Conservation (phyloP, 2,797 vertebrate genomes). For the Coregonus suidteri region DNA sequence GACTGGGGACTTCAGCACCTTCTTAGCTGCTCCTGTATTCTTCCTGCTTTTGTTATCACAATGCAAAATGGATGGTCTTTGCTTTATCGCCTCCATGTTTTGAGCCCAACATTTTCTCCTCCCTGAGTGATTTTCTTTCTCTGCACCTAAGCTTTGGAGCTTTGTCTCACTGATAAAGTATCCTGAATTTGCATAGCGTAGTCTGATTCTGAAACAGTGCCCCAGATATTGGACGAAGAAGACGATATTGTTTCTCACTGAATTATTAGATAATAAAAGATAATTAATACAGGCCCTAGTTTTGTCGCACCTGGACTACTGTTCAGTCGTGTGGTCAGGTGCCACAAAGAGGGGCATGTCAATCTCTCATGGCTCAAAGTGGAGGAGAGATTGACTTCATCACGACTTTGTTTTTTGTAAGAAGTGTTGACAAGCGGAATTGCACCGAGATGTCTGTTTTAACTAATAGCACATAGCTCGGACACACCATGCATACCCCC, state of each 20-base stretch:
- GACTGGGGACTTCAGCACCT: slow-evolving; percentile 1
- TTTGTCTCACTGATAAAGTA: slow-evolving; percentile 29
- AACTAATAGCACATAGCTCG: no score
- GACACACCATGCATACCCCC: no score
- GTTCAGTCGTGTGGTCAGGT: no score
- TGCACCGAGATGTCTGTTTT: no score
- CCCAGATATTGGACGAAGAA: slow-evolving; percentile 28
- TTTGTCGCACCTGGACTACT: no score
- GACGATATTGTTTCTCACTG: slow-evolving; percentile 36
- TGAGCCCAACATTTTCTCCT: slow-evolving; percentile 35
- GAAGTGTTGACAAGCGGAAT: no score
- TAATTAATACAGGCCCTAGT: no score
- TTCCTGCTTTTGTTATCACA: slow-evolving; percentile 34
- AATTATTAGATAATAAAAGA: slow-evolving; percentile 22
- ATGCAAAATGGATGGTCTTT: slow-evolving; percentile 37
- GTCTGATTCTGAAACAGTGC: slow-evolving; percentile 38
- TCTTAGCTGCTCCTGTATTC: slow-evolving; percentile 15
- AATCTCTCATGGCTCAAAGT: no score
- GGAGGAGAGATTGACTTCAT: no score
- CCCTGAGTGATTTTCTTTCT: slow-evolving; percentile 41
- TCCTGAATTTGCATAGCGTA: slow-evolving; percentile 41
- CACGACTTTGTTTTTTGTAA: no score
- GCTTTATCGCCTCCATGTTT: slow-evolving; percentile 38
- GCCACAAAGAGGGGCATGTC: no score
- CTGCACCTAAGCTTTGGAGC: slow-evolving; percentile 22